These are phyloP conservation scores for Otus scops DNA, from an alignment of 2,797 vertebrate genomes.

Conservation along the genomic window DNA sequence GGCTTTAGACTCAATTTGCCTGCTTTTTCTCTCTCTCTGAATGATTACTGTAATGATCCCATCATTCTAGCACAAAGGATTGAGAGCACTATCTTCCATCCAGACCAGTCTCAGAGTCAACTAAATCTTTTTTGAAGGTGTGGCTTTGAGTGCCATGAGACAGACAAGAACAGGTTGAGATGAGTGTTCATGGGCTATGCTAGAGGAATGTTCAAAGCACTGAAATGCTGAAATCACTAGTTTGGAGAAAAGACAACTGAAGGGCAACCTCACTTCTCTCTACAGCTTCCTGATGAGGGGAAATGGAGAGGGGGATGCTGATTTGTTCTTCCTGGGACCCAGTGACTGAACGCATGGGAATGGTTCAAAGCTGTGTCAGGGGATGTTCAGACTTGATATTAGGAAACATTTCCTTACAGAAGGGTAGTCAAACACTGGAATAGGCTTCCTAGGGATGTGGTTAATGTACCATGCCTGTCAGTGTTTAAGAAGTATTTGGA, in stretches of 20 bases:
- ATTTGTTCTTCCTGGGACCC: neutral
- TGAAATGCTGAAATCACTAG: neutral
- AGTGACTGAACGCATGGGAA: accelerated
- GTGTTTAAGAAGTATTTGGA: neutral
- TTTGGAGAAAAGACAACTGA: neutral
- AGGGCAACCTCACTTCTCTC: accelerated
- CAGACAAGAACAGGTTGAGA: neutral
- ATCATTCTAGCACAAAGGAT: neutral
- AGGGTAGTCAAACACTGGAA: neutral
- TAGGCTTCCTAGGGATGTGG: neutral
- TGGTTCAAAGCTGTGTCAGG: neutral
- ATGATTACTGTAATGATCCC: neutral
- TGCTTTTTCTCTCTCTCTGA: neutral
- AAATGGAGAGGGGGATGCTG: neutral
- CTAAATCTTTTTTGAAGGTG: neutral
- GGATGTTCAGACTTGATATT: neutral
- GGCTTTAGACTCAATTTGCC: neutral
- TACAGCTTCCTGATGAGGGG: neutral
- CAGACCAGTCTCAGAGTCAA: neutral
- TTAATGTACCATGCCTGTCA: accelerated
- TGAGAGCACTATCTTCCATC: neutral
- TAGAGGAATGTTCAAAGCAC: neutral
- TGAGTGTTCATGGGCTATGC: neutral
- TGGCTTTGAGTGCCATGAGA: neutral
- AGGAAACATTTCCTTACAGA: neutral